A percentile compares a stretch with the other conserved stretches of the same genome.
phyloP scores from a whole-genome alignment of 2,888 invertebrate genomes.

The Macaria liturata region DNA sequence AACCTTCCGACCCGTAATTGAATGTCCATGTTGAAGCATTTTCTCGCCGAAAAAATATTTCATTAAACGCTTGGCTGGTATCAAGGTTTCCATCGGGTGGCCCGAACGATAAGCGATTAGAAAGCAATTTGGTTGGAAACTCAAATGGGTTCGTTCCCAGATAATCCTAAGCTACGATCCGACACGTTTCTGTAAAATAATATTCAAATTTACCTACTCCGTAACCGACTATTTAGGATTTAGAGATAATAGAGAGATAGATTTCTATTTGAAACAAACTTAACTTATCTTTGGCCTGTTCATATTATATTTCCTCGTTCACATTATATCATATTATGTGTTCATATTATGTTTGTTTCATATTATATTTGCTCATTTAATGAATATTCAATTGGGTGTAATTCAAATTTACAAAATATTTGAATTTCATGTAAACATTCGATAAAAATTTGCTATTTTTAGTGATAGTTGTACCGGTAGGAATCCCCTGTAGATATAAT shows the following conservation, averaged over 20 bases:
- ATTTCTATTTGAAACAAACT: no score
- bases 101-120: conserved; percentile 44
- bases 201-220: conserved; percentile 20
- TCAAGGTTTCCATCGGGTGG: conserved; percentile 36
- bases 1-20: conserved; percentile 37
- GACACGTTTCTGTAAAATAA: conserved; percentile 27
- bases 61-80: conserved; percentile 39
- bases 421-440: no score
- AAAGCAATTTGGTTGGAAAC: conserved; percentile 47
- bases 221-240: conserved; percentile 1
- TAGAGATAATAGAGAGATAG: neutral
- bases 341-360: no score
- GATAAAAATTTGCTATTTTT: no score
- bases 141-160: conserved; percentile 45
- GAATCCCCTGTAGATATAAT: conserved; percentile 19
- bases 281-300: no score
- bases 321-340: no score
- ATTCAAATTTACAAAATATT: no score
- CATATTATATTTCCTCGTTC: no score
- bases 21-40: conserved; percentile 31
- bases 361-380: no score
- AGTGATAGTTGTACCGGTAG: no score
- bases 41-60: conserved; percentile 38
- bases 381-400: no score
- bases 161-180: conserved; percentile 38